Evolutionary conservation across 2,113 vertebrate species (phyloP).

Genomic region (Illadopsis cleaveri): DNA sequence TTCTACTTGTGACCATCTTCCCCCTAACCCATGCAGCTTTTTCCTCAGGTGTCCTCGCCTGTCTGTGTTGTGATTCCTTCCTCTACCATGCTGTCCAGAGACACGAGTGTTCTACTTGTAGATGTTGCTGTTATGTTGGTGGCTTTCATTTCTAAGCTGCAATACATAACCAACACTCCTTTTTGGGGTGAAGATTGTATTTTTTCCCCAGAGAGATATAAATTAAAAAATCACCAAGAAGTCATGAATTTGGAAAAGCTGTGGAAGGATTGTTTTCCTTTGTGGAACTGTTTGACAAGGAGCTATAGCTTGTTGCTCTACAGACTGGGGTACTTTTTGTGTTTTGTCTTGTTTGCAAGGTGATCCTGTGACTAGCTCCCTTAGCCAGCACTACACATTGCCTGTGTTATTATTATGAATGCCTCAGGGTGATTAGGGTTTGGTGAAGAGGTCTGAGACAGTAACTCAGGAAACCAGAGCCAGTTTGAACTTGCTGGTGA

Average conservation of each 20-base stretch:
- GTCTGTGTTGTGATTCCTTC: neutral
- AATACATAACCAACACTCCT: fast-evolving
- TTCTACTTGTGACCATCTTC: neutral
- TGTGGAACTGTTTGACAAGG: neutral
- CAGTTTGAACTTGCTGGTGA: neutral
- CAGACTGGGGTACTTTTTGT: neutral
- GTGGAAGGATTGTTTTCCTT: neutral
- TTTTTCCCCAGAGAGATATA: neutral
- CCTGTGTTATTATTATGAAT: neutral
- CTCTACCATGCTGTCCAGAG: neutral
- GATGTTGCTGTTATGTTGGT: neutral
- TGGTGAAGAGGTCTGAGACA: neutral
- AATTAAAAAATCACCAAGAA: neutral
- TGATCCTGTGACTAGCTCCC: neutral
- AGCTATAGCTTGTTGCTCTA: neutral
- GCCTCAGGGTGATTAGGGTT: neutral
- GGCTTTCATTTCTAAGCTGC: neutral
- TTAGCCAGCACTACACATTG: neutral
- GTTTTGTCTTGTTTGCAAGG: neutral
- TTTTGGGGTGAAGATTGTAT: neutral
- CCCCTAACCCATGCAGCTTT: neutral
- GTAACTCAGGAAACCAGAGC: neutral
- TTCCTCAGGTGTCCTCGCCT: neutral
- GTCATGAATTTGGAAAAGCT: neutral
- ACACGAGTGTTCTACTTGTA: neutral